Percentiles rank a stretch among this genome's conserved stretches.
Conservation (phyloP, 2,113 vertebrate genomes). For the Nibea albiflora region DNA sequence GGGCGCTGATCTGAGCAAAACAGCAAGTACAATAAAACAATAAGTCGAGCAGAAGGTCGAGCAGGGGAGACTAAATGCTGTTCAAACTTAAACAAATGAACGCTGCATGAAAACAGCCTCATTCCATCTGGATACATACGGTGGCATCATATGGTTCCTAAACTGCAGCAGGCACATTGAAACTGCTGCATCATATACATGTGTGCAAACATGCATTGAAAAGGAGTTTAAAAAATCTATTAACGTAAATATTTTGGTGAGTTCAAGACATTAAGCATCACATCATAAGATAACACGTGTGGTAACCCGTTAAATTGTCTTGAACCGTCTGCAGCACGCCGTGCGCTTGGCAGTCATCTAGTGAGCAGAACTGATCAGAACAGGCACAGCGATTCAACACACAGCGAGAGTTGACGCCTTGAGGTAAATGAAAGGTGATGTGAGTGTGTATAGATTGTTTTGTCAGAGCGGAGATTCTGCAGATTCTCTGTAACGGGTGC, state of each 20-base stretch:
- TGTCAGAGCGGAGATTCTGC: constrained; percentile 69
- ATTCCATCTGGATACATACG: background rate
- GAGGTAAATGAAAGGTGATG: constrained; percentile 74
- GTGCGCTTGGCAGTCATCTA: constrained; percentile 33
- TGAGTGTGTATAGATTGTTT: constrained; percentile 67
- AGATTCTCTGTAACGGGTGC: constrained; percentile 66
- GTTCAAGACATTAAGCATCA: background rate
- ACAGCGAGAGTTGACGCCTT: constrained; percentile 45
- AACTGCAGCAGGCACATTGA: background rate
- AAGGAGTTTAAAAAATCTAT: background rate
- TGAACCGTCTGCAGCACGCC: constrained; percentile 20
- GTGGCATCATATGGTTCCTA: background rate
- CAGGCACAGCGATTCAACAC: constrained; percentile 63
- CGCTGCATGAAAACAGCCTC: background rate
- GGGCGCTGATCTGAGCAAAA: no score
- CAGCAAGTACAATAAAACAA: background rate
- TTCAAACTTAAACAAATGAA: constrained; percentile 2
- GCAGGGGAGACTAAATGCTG: background rate
- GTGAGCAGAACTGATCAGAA: constrained; percentile 68
- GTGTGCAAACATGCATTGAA: background rate
- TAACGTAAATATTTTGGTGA: background rate
- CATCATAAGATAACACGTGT: background rate
- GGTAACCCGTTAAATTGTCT: constrained; percentile 32
- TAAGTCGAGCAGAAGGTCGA: background rate
- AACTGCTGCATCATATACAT: background rate